These are phyloP conservation scores for Acipenser oxyrinchus DNA, from an alignment of 2,797 vertebrate genomes.

Conservation along the genomic window DNA sequence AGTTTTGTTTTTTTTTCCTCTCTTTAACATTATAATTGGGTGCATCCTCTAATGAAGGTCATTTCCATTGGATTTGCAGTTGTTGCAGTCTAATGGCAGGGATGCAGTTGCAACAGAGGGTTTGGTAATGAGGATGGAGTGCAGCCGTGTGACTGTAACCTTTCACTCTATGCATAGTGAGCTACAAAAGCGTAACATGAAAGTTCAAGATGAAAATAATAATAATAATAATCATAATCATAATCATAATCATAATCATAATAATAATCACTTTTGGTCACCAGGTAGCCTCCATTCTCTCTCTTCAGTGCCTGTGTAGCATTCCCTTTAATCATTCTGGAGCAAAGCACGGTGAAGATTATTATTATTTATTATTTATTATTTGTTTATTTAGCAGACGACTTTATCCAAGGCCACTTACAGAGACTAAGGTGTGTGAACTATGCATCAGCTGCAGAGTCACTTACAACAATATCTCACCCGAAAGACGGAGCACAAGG, in stretches of 20 bases:
- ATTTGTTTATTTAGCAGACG: too few species aligned
- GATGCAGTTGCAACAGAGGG: constrained; percentile 24
- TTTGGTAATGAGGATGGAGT: constrained; percentile 54
- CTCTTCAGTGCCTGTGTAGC: background rate
- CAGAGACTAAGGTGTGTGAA: too few species aligned
- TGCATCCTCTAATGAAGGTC: constrained; percentile 55
- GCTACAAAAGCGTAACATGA: too few species aligned
- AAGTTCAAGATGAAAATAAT: too few species aligned
- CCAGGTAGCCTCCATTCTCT: background rate
- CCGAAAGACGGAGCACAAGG: too few species aligned
- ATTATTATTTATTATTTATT: too few species aligned
- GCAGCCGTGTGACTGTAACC: constrained; percentile 21
- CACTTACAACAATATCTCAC: too few species aligned
- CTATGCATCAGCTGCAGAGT: too few species aligned
- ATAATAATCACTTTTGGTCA: background rate
- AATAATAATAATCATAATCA: too few species aligned
- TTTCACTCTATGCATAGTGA: constrained; percentile 20
- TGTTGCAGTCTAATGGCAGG: constrained; percentile 29
- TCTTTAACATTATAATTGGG: constrained; percentile 45
- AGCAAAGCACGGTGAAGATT: too few species aligned
- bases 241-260: background rate
- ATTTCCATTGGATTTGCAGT: constrained; percentile 35
- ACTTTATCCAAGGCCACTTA: too few species aligned
- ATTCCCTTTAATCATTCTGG: too few species aligned
- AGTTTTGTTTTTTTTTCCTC: constrained; percentile 17